Evolutionary conservation across 2,113 vertebrate genomes (phyloP).

Genomic region (Odobenus rosmarus): DNA sequence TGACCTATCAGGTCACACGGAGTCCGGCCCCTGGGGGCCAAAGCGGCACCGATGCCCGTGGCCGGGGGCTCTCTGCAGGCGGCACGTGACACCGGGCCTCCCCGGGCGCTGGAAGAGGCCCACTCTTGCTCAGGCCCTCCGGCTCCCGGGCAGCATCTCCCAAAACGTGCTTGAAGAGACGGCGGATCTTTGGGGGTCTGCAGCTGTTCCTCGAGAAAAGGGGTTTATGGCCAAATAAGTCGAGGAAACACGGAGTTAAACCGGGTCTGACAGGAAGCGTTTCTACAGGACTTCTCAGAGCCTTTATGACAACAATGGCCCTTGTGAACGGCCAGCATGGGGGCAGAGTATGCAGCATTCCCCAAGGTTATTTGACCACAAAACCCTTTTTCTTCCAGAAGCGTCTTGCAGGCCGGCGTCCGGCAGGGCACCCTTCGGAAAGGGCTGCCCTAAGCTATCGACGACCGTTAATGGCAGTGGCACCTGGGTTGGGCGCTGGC

Average conservation of each 20-base stretch:
- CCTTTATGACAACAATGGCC: fast-evolving
- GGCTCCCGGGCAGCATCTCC: neutral
- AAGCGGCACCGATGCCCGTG: neutral
- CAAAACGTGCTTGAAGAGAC: neutral
- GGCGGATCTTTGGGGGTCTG: neutral
- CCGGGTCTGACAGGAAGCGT: neutral
- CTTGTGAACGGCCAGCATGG: fast-evolving
- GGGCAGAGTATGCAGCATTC: neutral
- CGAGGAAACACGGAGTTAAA: neutral
- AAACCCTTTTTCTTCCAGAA: neutral
- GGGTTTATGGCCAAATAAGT: neutral
- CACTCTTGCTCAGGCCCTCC: neutral
- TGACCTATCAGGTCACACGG: slow-evolving; percentile 55
- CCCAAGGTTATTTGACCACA: neutral
- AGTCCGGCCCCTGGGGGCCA: slow-evolving; percentile 71
- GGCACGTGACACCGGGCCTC: neutral
- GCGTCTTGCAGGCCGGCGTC: neutral
- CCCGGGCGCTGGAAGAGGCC: neutral
- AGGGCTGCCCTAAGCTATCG: neutral
- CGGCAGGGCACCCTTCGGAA: fast-evolving
- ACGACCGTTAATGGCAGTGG: neutral
- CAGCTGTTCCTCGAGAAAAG: neutral
- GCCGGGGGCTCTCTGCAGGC: neutral
- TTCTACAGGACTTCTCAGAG: neutral
- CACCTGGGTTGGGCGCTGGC: neutral